phyloP scores from a whole-genome alignment of 2,797 vertebrate species.

The Notoglanidium macrostoma region DNA sequence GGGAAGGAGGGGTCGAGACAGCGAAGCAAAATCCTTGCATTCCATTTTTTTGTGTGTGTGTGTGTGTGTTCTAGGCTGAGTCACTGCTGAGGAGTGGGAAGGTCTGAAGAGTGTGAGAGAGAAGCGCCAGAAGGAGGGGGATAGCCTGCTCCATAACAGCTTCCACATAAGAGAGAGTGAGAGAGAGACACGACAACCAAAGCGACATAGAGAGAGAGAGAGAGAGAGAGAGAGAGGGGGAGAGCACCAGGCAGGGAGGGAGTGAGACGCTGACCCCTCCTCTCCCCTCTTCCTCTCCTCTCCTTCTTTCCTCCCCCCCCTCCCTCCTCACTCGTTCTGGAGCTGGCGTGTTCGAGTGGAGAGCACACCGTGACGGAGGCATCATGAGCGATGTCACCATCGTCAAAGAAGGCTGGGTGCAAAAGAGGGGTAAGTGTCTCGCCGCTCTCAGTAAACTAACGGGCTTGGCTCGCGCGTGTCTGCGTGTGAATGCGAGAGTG shows the following conservation, averaged over 20 bases:
- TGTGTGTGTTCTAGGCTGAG: constrained; percentile 85
- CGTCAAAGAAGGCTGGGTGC: constrained; percentile 99
- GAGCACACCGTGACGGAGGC: constrained; percentile 86
- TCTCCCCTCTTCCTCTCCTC: constrained; percentile 69
- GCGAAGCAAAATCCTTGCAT: constrained; percentile 65
- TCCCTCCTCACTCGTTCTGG: constrained; percentile 75
- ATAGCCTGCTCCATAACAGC: constrained; percentile 69
- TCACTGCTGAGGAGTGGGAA: constrained; percentile 89
- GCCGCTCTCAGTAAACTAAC: constrained; percentile 56
- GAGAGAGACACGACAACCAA: constrained; percentile 58
- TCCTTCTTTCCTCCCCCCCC: constrained; percentile 58
- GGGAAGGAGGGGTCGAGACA: constrained; percentile 49
- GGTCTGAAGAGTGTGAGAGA: constrained; percentile 78
- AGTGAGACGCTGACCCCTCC: constrained; percentile 70
- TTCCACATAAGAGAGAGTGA: constrained; percentile 68
- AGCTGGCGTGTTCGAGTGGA: constrained; percentile 80
- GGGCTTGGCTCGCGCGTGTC: constrained; percentile 16
- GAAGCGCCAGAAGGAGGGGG: constrained; percentile 65
- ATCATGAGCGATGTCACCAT: constrained; percentile 99
- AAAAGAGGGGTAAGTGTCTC: constrained; percentile 93
- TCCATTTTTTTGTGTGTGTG: constrained; percentile 69
- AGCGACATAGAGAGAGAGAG: constrained; percentile 62
- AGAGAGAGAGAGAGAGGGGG: constrained; percentile 59
- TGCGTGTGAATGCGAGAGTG: constrained; percentile 16
- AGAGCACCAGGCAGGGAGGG: constrained; percentile 76